These are phyloP conservation scores for Temnopleurus reevesii DNA, from an alignment of 53 echinoderm and acorn worm genomes.

Conservation along the genomic window DNA sequence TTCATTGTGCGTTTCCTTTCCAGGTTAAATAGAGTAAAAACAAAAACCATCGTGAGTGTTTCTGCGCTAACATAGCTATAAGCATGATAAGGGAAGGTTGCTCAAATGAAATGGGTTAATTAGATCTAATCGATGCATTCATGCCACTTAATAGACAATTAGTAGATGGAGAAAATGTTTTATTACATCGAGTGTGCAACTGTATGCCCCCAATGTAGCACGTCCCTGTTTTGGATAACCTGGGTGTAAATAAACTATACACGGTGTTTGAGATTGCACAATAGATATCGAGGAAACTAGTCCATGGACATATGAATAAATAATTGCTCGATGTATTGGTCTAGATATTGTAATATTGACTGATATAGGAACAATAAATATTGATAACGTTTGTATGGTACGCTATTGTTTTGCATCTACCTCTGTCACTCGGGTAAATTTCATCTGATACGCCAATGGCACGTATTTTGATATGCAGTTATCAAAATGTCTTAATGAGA, in stretches of 20 bases:
- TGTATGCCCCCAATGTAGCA: not conserved
- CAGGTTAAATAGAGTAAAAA: not conserved
- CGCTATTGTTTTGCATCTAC: not conserved
- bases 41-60: not conserved
- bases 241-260: not conserved
- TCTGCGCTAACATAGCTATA: not conserved
- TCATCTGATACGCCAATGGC: not conserved
- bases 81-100: constrained; percentile 36
- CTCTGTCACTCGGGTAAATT: not conserved
- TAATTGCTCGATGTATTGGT: not conserved
- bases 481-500: no score
- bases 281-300: not conserved
- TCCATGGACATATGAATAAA: not conserved
- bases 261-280: no score
- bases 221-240: not conserved
- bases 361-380: not conserved
- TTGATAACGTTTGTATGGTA: not conserved
- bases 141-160: constrained; percentile 43
- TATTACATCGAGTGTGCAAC: constrained; percentile 19
- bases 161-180: constrained; percentile 45
- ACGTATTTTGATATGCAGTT: no score
- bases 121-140: constrained; percentile 45
- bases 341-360: not conserved
- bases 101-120: constrained; percentile 54
- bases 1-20: not conserved